phyloP scores from a whole-genome alignment of 2,797 vertebrate genomes.

The Artibeus jamaicensis region DNA sequence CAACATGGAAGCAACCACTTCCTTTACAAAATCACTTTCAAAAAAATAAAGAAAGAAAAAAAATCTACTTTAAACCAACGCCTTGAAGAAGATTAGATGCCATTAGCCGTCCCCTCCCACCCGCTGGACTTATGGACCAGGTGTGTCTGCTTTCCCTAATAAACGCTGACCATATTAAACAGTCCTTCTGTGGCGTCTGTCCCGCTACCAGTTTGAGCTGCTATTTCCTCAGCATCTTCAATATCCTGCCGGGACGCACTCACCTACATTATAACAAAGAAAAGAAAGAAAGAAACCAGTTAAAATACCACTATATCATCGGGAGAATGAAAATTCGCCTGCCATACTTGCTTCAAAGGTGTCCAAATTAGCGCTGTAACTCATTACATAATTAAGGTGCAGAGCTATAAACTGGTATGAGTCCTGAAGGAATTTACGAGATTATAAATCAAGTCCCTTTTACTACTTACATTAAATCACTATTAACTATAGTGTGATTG shows the following conservation, averaged over 20 bases:
- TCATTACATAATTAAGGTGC: not conserved
- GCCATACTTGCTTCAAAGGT: not conserved
- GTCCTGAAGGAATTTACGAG: not conserved
- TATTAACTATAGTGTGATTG: not conserved
- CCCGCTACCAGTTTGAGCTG: conserved; percentile 51
- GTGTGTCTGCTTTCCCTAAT: not conserved
- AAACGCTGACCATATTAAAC: conserved; percentile 92
- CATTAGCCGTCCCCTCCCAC: not conserved
- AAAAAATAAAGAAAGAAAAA: not conserved
- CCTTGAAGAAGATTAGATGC: not conserved
- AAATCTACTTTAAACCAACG: not conserved
- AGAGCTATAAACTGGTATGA: not conserved
- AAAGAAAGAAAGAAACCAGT: not conserved
- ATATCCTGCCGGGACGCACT: conserved; percentile 90
- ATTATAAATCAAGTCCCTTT: not conserved
- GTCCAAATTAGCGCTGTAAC: not conserved
- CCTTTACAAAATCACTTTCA: not conserved
- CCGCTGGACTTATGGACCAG: not conserved
- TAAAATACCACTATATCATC: not conserved
- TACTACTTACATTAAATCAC: not conserved
- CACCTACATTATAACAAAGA: conserved; percentile 83
- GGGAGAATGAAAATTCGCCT: not conserved
- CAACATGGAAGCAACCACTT: not conserved
- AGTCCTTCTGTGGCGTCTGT: conserved; percentile 85
- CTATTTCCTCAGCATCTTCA: conserved; percentile 90